Evolutionary conservation across 2,113 vertebrate species (phyloP), one percentile per base, ranked within the genome.

Genomic region (Sterna hirundo): DNA sequence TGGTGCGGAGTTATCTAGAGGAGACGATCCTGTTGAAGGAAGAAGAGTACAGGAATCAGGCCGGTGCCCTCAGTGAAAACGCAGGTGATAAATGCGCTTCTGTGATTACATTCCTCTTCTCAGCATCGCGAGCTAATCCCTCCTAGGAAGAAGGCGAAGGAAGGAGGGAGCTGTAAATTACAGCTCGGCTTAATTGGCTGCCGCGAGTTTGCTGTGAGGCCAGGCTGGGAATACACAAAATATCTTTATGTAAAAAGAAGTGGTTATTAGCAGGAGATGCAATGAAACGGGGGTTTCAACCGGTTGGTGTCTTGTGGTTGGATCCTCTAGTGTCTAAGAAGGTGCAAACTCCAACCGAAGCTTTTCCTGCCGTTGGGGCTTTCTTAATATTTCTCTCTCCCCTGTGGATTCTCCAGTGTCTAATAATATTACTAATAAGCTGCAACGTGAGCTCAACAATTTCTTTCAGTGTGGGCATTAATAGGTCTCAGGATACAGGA

Each of bases 401-500:
- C 92, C 93, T 94, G 89, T 90, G 96, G 87, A 93, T 97, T 96
- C 96, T 97, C 96, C 3, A 4, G 94, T 93, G 96, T 96, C 93
- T 90, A 85, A 86, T 97, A 97, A 97, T 97, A 96, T 92, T 90
- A 80, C 92, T 96, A 97, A 97, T 93, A 96, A 94, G 90, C 93
- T 96, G 94, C 93, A 96, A 93, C 0, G 22, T 94, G 96, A 97
- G 94, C 94, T 96, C 93, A 96, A 96, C 93, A 54, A 93, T 96
- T 96, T 93, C 78, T 93, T 90, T 95, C 96, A 94, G 87, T 96
- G 94, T 96, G 96, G 96, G 96, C 96, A 96, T 97, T 97, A 94
- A 97, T 96, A 86, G 90, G 96, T 61, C 96, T 96, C 96, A 20
- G 92, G 96, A 78, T 81, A 91, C 61, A 13, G 65, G 69, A 93